Base-by-base conservation (phyloP, 2,888 invertebrate genomes). In the Parelbella ahira region DNA sequence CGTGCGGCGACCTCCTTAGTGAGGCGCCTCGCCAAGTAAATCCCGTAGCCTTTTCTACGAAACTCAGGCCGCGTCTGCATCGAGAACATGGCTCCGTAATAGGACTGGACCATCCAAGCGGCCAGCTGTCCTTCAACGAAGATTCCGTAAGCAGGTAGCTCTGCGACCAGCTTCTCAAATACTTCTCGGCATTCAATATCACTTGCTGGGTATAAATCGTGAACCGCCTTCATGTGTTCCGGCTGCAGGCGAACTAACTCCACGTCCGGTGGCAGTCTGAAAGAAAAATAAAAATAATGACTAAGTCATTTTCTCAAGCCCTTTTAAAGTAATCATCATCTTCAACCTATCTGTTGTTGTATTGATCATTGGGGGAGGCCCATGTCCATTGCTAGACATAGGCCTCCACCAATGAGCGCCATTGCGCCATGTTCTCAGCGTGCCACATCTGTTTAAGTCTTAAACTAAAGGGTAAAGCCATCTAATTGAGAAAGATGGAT, bases 81-180 rank as follows among this genome's bases (percentile, higher is more conserved):
- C 34, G 95, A 95, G 86, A 95, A 95, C 95, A 95, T 95, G 48
- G 95, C 95, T 11, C 95, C 95, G 76, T 95, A 95, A 79, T 95
- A 95, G 9, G 94, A 94, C 74, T 95, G 95, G 30, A 95, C 93
- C 95, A 95, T 95, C 95, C 95, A 95, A 12, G 95, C 95, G 19
- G 94, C 95, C 50, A 95, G 83, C 59, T 92, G 91, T 33, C 93
- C 93, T 39, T 89, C 89, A 62, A 90, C 91, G 76, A 95, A 95
- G 50, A 95, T 91, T 20, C 95, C 95, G 70, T 93, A 93, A 8
- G 94, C 95, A 4, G 95, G 94, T 53, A 95, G 88, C 62, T 91
- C 91, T 44, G 90, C 90, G 48, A 95, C 93, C 47, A 95, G 89
- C 76, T 92, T 92, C 67, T 94, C 92, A 76, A 95, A 95, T 37